Evolutionary conservation across 2,888 invertebrate genomes (phyloP), one percentile per base, ranked within the genome.

Genomic region (Sphaeridia pumilis): DNA sequence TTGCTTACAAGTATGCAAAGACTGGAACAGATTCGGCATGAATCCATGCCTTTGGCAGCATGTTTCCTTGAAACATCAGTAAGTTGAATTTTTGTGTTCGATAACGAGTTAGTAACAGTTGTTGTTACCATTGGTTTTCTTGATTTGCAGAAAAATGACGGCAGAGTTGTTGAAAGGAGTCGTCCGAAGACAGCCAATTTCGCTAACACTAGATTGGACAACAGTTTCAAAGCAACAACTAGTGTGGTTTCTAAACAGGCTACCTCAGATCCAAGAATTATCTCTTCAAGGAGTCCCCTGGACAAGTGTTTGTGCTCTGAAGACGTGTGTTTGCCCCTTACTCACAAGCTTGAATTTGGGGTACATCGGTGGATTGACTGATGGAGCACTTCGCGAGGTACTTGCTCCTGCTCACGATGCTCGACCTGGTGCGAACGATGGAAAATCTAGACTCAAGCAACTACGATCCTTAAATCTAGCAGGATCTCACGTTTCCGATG

Each of bases 401-500:
- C 73, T 93, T 1, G 85, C 87, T 34, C 85, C 90, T 12, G 89
- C 89, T 1, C 83, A 84, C 66, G 88, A 88, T 68, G 83, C 87
- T 0, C 73, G 88, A 26, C 88, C 89, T 0, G 81, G 82, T 14
- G 71, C 84, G 43, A 78, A 82, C 38, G 81, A 84, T 65, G 81
- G 82, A 34, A 80, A 82, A 59, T 83, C 83, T 17, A 78, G 86
- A 5, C 76, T 93, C 35, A 79, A 87, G 38, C 82, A 85, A 61
- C 72, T 93, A 27, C 78, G 79, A 58, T 80, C 79, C 50, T 73
- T 94, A 20, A 78, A 81, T 58, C 73, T 93, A 49, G 83, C 87
- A 24, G 92, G 92, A 12, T 89, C 89, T 0, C 89, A 90, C 66
- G 80, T 94, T 58, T 86, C 88, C 0, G 93, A 93, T 69, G 83